Evolutionary conservation across 2,888 invertebrate genomes (phyloP), one percentile per base, ranked within the genome.

Genomic region (Eulithis prunata): DNA sequence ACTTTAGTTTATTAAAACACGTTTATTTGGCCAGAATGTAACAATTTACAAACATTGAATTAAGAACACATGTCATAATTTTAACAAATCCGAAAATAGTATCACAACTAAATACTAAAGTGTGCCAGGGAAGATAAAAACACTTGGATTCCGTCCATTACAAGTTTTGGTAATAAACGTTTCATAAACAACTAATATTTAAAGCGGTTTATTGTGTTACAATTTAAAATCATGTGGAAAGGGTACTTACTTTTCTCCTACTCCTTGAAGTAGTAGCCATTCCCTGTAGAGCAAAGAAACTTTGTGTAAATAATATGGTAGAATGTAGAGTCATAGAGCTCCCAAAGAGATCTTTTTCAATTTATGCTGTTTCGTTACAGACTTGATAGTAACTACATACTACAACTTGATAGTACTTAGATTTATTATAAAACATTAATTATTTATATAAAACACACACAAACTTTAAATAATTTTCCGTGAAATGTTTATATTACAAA

Each of bases 201-300:
- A 58, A 46, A 67, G 47, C 62, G 52, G n/a, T 66, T 62, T 64
- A 66, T 57, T 57, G 28, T 28, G 57, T 54, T 46, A 59, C 60
- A 62, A 53, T 4, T 32, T 38, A 5, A 32, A 64, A 57, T 41
- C 8, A 6, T 58, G n/a, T 57, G 51, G 3, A 52, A 47, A 57
- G 41, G 10, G 8, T 62, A 77, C 80, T 84, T 66, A 85, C 85
- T 82, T 85, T 85, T 82, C 84, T 81, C 74, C 88, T 85, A 81
- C 83, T 89, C 71, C 89, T 82, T 59, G 89, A 89, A 28, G 89
- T 88, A 65, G 89, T 89, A 60, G 89, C 89, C 91, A 91, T 91
- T 68, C 91, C 91, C 91, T 91, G 88, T 56, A 86, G 88, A 79
- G 64, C 81, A 83, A 75, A 60, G n/a, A 62, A 72, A 45, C 7